A percentile compares a stretch with the other conserved stretches of the same genome.
Conservation (phyloP, 2,797 vertebrate species). For the Dallia pectoralis region DNA sequence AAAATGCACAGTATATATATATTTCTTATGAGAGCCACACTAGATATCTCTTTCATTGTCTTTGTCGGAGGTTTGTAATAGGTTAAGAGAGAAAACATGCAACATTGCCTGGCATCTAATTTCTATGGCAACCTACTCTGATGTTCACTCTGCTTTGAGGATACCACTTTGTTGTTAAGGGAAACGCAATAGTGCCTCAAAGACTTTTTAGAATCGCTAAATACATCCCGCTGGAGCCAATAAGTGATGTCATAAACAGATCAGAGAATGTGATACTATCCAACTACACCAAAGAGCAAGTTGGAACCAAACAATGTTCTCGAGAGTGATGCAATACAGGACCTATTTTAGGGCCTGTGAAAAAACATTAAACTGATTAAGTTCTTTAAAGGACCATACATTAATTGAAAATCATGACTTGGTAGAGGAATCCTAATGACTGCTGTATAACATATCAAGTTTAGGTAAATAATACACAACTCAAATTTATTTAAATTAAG, state of each 20-base stretch:
- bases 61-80: background rate
- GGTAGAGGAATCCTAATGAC: background rate
- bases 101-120: conserved; percentile 13
- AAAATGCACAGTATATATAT: background rate
- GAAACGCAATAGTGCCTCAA: background rate
- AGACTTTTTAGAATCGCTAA: background rate
- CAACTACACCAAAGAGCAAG: background rate
- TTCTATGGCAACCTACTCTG: conserved; percentile 12
- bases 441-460: background rate
- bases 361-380: too few species aligned
- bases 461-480: background rate
- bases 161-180: background rate
- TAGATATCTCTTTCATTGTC: background rate
- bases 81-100: conserved; percentile 1
- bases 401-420: too few species aligned
- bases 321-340: too few species aligned
- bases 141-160: background rate
- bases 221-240: background rate
- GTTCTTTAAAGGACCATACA: too few species aligned
- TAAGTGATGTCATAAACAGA: background rate
- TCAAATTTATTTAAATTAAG: background rate
- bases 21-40: background rate
- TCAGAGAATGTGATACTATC: background rate
- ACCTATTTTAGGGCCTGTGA: too few species aligned
- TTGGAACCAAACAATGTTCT: background rate